Percentiles rank a stretch among this genome's conserved stretches.
These are phyloP conservation scores for Pteria penguin DNA, from an alignment of 2,888 invertebrate species.

Conservation along the genomic window DNA sequence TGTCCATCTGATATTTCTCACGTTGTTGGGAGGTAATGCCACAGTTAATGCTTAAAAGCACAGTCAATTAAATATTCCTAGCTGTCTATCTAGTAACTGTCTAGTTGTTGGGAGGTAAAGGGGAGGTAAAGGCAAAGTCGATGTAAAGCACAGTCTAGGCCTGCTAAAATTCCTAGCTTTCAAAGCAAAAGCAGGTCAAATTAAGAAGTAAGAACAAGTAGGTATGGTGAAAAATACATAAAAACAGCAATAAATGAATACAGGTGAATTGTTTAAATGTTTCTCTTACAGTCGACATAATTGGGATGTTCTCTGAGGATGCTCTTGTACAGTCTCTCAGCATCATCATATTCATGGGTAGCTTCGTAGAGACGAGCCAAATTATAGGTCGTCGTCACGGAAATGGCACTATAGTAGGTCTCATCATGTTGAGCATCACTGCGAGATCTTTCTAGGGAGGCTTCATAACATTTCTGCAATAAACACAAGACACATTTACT, in stretches of 20 bases:
- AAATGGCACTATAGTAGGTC: slow-evolving; percentile 96
- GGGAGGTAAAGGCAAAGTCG: no score
- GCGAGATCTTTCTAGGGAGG: slow-evolving; percentile 91
- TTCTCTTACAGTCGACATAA: slow-evolving; percentile 92
- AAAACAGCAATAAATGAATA: background rate
- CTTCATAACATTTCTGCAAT: slow-evolving; percentile 85
- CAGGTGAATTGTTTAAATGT: no score
- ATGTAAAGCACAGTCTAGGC: no score
- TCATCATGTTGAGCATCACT: slow-evolving; percentile 90
- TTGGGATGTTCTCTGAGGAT: slow-evolving; percentile 98
- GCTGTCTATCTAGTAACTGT: no score
- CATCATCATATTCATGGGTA: slow-evolving; percentile 93
- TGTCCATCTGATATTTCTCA: no score
- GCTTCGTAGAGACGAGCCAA: slow-evolving; percentile 96
- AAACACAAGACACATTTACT: no score
- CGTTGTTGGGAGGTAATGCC: no score
- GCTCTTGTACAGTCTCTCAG: slow-evolving; percentile 97
- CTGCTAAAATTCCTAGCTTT: no score
- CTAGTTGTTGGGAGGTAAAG: no score
- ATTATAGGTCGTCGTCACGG: slow-evolving; percentile 98
- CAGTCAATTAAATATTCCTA: no score
- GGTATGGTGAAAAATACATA: background rate
- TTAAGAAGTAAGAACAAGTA: background rate
- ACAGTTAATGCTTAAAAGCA: no score
- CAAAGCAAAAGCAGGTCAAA: background rate